Evolutionary conservation across 2,797 vertebrate species (phyloP).

Genomic region (Chlorospingus semifuscus): DNA sequence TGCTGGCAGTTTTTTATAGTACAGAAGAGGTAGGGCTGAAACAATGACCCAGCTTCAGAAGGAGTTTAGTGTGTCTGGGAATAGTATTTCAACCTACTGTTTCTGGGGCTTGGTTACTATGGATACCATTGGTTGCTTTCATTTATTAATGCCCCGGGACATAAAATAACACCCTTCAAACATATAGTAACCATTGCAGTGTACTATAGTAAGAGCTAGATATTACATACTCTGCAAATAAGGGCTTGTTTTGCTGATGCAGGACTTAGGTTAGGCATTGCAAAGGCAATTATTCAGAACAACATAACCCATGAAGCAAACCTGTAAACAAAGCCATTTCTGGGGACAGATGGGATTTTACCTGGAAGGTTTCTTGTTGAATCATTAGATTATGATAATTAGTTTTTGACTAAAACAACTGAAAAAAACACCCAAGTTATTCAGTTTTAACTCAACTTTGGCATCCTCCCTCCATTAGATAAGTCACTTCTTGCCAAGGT

Average conservation of each 20-base stretch:
- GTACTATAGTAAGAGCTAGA: constrained; percentile 14
- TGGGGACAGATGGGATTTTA: constrained; percentile 1
- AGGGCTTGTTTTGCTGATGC: not conserved
- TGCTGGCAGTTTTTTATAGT: accelerated
- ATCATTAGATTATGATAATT: not conserved
- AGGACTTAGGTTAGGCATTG: not conserved
- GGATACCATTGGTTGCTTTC: not conserved
- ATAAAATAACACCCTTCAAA: constrained; percentile 5
- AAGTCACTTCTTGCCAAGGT: not conserved
- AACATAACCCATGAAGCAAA: not conserved
- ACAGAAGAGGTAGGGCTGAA: not conserved
- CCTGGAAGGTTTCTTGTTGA: not conserved
- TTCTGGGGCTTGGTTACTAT: constrained; percentile 25
- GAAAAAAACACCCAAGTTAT: not conserved
- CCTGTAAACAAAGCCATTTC: constrained; percentile 5
- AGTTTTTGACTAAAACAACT: not conserved
- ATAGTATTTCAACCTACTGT: not conserved
- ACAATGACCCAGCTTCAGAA: not conserved
- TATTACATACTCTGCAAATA: not conserved
- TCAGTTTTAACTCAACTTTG: not conserved
- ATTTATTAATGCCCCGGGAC: constrained; percentile 19
- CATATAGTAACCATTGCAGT: not conserved
- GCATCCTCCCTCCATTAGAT: not conserved
- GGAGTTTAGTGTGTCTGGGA: not conserved
- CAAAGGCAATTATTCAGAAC: constrained; percentile 23